Percentiles rank a stretch among this genome's conserved stretches.
Evolutionary conservation across 23 tunicate species (phyloP).

Genomic region (Aplidium turbinatum): DNA sequence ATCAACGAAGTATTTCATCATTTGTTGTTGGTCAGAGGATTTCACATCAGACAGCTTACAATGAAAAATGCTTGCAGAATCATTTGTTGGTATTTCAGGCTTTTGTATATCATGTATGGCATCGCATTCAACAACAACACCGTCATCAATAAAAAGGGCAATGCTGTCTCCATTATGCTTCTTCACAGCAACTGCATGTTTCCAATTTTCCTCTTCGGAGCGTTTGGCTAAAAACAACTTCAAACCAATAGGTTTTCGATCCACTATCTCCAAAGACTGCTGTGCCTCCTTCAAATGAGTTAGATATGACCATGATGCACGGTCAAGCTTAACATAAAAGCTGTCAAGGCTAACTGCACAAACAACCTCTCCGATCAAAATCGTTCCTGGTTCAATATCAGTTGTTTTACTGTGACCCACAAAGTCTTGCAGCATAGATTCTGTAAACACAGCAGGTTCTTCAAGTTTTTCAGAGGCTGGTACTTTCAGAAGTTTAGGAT

Average conservation of each 20-base stretch:
- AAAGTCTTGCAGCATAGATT: too few relatives aligned
- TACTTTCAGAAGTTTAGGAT: too few relatives aligned
- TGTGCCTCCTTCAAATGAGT: not conserved
- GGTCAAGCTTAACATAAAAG: not conserved
- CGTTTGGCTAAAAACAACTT: not conserved
- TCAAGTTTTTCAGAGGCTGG: too few relatives aligned
- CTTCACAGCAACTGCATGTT: not conserved
- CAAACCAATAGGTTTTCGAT: too few relatives aligned
- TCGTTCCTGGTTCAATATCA: not conserved
- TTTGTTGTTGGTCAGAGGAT: not conserved
- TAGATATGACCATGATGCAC: not conserved
- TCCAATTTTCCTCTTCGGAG: not conserved
- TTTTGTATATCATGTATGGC: not conserved
- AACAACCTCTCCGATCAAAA: not conserved
- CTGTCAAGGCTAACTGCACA: not conserved
- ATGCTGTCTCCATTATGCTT: not conserved
- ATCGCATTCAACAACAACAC: not conserved
- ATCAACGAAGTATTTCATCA: not conserved
- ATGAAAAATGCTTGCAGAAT: not conserved
- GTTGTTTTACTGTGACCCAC: too few relatives aligned
- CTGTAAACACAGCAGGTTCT: too few relatives aligned
- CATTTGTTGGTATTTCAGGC: not conserved
- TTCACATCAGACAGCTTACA: not conserved
- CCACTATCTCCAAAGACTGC: not conserved
- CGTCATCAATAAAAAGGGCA: not conserved